These are phyloP conservation scores for Paracyclopina nana DNA, from an alignment of 1,140 invertebrate species.

Conservation along the genomic window DNA sequence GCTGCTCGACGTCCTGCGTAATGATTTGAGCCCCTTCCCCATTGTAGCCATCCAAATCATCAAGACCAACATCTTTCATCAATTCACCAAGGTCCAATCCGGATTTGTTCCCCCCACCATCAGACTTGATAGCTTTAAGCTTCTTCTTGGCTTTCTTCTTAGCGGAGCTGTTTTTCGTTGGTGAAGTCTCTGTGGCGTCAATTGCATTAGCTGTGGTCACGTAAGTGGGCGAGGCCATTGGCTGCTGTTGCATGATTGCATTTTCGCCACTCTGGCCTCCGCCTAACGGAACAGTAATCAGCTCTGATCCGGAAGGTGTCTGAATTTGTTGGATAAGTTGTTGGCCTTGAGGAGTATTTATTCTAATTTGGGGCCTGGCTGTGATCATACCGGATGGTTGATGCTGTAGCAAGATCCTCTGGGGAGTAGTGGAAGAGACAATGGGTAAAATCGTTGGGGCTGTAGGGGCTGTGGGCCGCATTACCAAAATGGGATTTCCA, in stretches of 20 bases:
- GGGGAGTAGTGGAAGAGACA: slow-evolving; percentile 17
- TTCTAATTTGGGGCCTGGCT: slow-evolving; percentile 18
- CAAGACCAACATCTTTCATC: slow-evolving; percentile 15
- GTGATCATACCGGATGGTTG: slow-evolving; percentile 15
- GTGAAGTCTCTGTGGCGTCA: not conserved
- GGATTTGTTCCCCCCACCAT: not conserved
- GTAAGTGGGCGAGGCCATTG: not conserved
- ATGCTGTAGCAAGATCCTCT: slow-evolving; percentile 17
- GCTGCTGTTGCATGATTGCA: not conserved
- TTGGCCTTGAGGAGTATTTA: slow-evolving; percentile 23
- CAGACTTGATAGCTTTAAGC: not conserved
- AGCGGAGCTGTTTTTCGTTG: not conserved
- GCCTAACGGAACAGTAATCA: slow-evolving; percentile 26
- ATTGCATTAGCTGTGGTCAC: not conserved
- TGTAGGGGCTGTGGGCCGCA: slow-evolving; percentile 3
- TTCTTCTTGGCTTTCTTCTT: slow-evolving; percentile 3
- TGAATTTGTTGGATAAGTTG: slow-evolving; percentile 32
- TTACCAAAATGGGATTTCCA: slow-evolving; percentile 4
- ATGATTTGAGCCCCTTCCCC: not conserved
- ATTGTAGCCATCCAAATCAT: not conserved
- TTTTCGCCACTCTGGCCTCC: no score
- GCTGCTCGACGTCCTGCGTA: no score
- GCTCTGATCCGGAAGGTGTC: slow-evolving; percentile 29
- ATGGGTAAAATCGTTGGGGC: slow-evolving; percentile 12
- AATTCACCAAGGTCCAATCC: slow-evolving; percentile 11